Evolutionary conservation across 2,113 vertebrate species (phyloP).

Genomic region (Oncorhynchus keta): DNA sequence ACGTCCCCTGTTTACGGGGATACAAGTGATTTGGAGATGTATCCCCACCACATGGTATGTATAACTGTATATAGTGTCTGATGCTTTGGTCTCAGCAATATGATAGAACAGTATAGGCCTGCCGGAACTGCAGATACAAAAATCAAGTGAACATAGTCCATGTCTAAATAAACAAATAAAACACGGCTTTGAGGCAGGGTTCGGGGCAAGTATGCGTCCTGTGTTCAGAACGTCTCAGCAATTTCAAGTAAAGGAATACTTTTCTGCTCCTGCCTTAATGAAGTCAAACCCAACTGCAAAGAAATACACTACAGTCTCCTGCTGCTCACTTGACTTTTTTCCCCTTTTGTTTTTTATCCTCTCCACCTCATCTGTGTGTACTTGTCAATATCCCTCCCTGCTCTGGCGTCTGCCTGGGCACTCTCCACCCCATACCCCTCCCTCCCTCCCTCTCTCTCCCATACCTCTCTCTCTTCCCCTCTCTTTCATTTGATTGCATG

Average conservation of each 20-base stretch:
- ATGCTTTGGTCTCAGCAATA: background rate
- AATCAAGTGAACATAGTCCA: no score
- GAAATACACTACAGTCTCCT: background rate
- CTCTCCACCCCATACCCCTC: background rate
- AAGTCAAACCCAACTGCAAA: background rate
- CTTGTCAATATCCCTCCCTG: background rate
- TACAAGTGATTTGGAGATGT: no score
- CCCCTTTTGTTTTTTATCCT: background rate
- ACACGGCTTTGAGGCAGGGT: background rate
- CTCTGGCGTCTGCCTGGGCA: background rate
- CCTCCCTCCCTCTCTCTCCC: background rate
- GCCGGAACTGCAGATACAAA: no score
- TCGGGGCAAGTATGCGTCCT: background rate
- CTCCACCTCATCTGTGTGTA: background rate
- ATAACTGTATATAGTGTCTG: no score
- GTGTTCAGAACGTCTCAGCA: background rate
- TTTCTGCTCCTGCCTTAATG: background rate
- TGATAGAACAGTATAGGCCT: background rate
- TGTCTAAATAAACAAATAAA: background rate
- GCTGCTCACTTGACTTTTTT: background rate
- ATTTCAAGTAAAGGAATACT: no score
- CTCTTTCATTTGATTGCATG: background rate
- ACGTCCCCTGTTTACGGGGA: no score
- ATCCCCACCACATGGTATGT: no score
- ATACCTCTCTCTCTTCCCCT: background rate